These are phyloP conservation scores for Somateria mollissima DNA, from an alignment of 2,797 vertebrate genomes.

Conservation along the genomic window DNA sequence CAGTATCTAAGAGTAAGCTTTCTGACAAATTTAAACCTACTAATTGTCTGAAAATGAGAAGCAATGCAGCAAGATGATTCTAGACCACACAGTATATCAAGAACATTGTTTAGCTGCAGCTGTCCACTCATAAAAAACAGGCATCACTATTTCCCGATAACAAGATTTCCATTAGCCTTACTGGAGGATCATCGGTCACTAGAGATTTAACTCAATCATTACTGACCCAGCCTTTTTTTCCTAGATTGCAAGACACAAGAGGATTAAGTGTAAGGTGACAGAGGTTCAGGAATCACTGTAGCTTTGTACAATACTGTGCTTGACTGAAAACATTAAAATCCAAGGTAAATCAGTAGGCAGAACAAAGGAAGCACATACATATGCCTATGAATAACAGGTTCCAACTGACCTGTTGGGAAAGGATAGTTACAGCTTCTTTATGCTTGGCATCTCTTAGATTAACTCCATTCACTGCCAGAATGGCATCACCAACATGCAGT, in stretches of 20 bases:
- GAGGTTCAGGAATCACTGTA: not conserved
- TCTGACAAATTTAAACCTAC: not conserved
- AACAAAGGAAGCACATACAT: not conserved
- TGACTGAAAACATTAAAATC: not conserved
- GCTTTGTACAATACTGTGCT: not conserved
- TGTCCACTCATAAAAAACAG: not conserved
- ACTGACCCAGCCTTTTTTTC: not conserved
- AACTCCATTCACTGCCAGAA: conserved; percentile 96
- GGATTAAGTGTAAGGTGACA: not conserved
- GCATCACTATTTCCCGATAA: not conserved
- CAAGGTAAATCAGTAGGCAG: not conserved
- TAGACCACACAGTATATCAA: not conserved
- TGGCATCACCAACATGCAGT: conserved; percentile 95
- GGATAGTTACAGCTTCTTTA: conserved; percentile 97
- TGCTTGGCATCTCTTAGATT: conserved; percentile 97
- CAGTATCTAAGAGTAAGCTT: not conserved
- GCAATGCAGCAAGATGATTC: not conserved
- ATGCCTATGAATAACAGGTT: not conserved
- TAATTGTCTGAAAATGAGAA: not conserved
- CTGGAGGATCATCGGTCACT: not conserved
- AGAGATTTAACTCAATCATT: not conserved
- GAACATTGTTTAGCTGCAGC: not conserved
- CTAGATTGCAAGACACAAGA: not conserved
- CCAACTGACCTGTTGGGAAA: conserved; percentile 92
- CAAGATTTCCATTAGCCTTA: not conserved